Evolutionary conservation across 1,140 invertebrate genomes (phyloP), one percentile per base, ranked within the genome.

Genomic region (Nephotettix cincticeps): DNA sequence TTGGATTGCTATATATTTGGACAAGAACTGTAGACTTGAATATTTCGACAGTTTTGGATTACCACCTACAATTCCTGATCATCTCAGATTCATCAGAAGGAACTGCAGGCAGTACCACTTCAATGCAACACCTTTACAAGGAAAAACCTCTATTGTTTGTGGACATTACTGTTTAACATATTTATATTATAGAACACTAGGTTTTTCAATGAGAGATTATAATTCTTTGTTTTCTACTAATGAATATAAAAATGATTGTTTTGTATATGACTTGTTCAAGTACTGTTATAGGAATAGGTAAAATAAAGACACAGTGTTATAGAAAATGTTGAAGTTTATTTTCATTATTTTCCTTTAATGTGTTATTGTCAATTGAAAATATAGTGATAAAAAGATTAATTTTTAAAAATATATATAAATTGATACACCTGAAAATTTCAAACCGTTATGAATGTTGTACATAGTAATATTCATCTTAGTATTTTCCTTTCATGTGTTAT

Each of bases 41-140:
- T 51, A 51, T n/a, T 51, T 51, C n/a, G 47, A 51, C 47, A 51
- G 47, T n/a, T 51, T 11, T 23, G 47, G 47, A 51, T n/a, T 11
- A 51, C 17, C 21, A n/a, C 47, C 47, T 4, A 51, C 21, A 4
- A n/a, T 51, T 19, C 47, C 21, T 19, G 17, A 51, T n/a, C 47
- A 51, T 23, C 3, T 51, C n/a, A 51, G 19, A 3, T 51, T 51
- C n/a, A 51, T 51, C 4, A 51, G 21, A 51, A 51, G 47, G 19
- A 51, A 51, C 47, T 51, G 17, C 6, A 9, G 47, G 17, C 47
- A 51, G 17, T 51, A 51, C 21, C 17, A 19, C 17, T 51, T 19
- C 21, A 51, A 51, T 23, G 3, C 6, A 4, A 51, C 6, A 4
- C 6, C 19, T 3, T n/a, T 51, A 6, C 47, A 51, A 23, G 21